These are phyloP conservation scores for Somateria mollissima DNA, from an alignment of 2,797 vertebrate species.

Conservation along the genomic window DNA sequence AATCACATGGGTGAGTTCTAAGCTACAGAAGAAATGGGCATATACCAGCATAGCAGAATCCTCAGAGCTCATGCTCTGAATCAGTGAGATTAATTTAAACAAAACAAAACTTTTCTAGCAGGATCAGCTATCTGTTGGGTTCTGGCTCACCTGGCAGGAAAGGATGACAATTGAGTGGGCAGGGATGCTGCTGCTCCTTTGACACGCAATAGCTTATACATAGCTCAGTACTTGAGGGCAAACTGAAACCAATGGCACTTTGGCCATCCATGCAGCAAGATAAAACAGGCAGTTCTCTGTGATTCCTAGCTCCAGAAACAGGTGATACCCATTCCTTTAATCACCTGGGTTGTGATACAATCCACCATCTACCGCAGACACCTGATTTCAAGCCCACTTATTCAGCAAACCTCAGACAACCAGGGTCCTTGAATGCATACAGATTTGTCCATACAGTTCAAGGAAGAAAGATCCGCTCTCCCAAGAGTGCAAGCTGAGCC, in stretches of 20 bases:
- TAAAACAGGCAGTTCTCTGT: background rate
- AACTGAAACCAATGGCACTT: background rate
- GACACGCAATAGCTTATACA: background rate
- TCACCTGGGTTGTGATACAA: background rate
- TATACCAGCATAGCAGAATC: background rate
- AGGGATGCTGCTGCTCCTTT: background rate
- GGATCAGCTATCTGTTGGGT: background rate
- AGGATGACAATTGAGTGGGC: fast-evolving
- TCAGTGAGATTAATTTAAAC: background rate
- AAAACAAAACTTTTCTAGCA: background rate
- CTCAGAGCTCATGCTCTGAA: background rate
- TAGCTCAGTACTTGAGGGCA: background rate
- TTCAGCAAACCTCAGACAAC: background rate
- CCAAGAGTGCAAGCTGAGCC: background rate
- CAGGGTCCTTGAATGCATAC: background rate
- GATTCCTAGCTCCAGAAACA: background rate
- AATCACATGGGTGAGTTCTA: background rate
- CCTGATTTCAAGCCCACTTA: background rate
- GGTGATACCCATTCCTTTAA: background rate
- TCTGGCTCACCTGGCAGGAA: background rate
- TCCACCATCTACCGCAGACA: fast-evolving
- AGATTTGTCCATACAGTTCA: background rate
- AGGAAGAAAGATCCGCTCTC: background rate
- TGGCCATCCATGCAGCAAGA: background rate
- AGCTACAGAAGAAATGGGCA: background rate